Evolutionary conservation across 2,797 vertebrate species (phyloP).

Genomic region (Amniataba percoides): DNA sequence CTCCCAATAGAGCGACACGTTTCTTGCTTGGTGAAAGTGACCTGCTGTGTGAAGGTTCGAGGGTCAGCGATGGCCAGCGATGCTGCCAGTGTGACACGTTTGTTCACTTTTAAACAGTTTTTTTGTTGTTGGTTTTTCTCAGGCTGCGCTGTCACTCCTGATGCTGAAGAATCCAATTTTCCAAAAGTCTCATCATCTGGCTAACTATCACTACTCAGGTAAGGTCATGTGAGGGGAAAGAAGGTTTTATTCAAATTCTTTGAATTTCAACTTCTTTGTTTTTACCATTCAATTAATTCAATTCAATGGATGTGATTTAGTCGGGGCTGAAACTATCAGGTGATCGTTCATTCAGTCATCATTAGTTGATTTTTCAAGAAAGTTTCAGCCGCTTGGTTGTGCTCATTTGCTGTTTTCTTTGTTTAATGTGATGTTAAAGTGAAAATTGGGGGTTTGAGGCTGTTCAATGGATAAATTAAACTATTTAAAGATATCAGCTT

Average conservation of each 20-base stretch:
- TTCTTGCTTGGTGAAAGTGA: conserved; percentile 2
- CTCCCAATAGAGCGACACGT: neutral
- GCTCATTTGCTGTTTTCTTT: neutral
- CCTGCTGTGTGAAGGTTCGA: conserved; percentile 12
- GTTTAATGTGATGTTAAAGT: neutral
- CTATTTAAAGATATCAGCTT: neutral
- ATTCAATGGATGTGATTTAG: neutral
- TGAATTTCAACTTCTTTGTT: neutral
- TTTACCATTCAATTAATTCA: no score
- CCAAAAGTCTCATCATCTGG: conserved; percentile 87
- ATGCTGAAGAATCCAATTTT: conserved; percentile 89
- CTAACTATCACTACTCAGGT: conserved; percentile 97
- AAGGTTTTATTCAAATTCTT: neutral
- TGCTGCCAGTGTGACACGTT: neutral
- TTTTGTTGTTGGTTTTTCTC: conserved; percentile 45
- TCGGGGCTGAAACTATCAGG: neutral
- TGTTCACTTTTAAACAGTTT: neutral
- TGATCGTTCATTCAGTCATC: no score
- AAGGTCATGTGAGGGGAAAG: conserved; percentile 26
- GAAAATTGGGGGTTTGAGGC: neutral
- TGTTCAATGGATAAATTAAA: neutral
- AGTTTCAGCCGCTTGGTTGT: neutral
- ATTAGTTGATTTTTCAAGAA: no score
- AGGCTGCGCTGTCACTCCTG: conserved; percentile 92
- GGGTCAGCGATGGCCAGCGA: neutral